Percentiles rank a stretch among this genome's conserved stretches.
Evolutionary conservation across 2,888 invertebrate genomes (phyloP).

Genomic region (Cetonia aurata): DNA sequence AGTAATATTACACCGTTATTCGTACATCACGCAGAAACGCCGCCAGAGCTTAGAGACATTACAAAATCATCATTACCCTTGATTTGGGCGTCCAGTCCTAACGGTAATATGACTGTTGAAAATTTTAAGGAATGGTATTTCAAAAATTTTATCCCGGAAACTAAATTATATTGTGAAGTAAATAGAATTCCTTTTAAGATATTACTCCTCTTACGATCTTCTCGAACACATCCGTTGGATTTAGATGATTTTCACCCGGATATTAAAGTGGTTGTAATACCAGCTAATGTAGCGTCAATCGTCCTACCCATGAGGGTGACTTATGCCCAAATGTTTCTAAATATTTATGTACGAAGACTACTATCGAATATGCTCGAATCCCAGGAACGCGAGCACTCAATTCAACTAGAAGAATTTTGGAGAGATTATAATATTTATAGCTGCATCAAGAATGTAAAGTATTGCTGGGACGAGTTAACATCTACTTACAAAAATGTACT

Average conservation of each 20-base stretch:
- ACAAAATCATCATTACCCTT: conserved; percentile 19
- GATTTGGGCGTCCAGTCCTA: background rate
- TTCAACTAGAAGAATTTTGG: conserved; percentile 1
- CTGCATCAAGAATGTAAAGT: conserved; percentile 6
- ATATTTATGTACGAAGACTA: conserved; percentile 8
- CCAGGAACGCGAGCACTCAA: background rate
- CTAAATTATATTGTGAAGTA: background rate
- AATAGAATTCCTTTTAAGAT: background rate
- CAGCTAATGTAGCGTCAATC: background rate
- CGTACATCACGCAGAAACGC: background rate
- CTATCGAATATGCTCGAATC: conserved; percentile 10
- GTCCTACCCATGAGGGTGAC: background rate
- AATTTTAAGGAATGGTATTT: conserved; percentile 6
- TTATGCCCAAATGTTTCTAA: background rate
- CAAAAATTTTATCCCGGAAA: conserved; percentile 2
- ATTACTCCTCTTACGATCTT: background rate
- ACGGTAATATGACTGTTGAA: background rate
- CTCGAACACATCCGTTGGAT: background rate
- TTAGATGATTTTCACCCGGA: conserved; percentile 1
- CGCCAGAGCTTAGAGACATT: conserved; percentile 4
- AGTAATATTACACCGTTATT: background rate
- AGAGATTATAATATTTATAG: conserved; percentile 2
- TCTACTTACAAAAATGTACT: background rate
- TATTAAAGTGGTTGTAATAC: background rate
- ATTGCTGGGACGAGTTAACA: conserved; percentile 15